Base-by-base conservation (phyloP, 2,113 vertebrate genomes). In the Limnothrissa miodon region DNA sequence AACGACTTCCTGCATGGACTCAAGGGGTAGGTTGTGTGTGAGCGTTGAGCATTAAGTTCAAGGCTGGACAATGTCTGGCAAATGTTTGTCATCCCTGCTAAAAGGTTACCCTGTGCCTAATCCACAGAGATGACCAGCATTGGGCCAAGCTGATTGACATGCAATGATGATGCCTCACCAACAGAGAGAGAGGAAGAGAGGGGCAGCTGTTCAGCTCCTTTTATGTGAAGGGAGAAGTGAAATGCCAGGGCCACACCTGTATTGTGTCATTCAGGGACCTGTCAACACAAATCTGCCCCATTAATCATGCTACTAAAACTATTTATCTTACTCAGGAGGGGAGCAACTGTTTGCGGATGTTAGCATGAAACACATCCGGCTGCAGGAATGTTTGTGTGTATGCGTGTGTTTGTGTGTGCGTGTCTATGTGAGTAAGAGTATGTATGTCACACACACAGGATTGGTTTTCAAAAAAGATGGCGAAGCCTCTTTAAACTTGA, bases 281-380 rank as follows among this genome's bases (percentile, higher is more conserved):
- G 93, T 94, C 93, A 89, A 86, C 92, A 9, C 85, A 79, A 74
- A 91, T 91, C 86, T 83, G 81, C 66, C 90, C 86, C 92, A 94
- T 95, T 93, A 93, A 93, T 95, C 94, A 94, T 94, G 87, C 91
- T 91, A 70, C 48, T 29, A 90, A 93, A 93, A 90, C 90, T 92
- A 93, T 94, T 94, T 89, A 93, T 95, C 93, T 94, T 88, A 82
- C 82, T 92, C 82, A 84, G 62, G 87, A 85, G 0, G 13, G 78
- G 78, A 81, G 88, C 45, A 81, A 82, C 82, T 83, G 82, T 78
- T 79, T 39, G 25, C 33, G 29, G 29, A 74, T 15, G 33, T 74
- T 15, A 74, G 15, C 66, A 36, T 74, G 66, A 74, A 74, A 36
- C 66, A 74, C 66, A 74, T 74, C 25, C 29, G 66, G 33, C 66